These are phyloP conservation scores for Apodemus speciosus DNA, from an alignment of 2,113 vertebrate species.

Conservation along the genomic window DNA sequence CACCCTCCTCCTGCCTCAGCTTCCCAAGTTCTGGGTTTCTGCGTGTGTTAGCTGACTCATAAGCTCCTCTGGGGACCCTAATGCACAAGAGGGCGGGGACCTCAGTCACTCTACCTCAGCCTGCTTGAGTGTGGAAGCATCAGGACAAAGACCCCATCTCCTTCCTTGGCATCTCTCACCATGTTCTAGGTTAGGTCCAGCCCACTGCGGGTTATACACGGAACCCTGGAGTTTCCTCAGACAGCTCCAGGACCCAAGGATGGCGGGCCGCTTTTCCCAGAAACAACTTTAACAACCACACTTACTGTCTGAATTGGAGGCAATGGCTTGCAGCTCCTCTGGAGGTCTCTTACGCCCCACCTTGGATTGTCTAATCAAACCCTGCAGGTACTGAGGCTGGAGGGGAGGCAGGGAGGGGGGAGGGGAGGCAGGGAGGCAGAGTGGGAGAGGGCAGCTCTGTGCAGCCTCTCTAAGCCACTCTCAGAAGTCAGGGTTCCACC, in stretches of 20 bases:
- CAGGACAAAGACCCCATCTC: not conserved
- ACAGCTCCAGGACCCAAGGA: accelerated
- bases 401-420: not conserved
- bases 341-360: not conserved
- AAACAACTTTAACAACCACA: not conserved
- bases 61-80: not conserved
- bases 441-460: accelerated
- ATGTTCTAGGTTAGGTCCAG: not conserved
- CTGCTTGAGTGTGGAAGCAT: not conserved
- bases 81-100: not conserved
- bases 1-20: not conserved
- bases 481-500: not conserved
- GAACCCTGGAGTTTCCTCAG: accelerated
- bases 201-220: not conserved
- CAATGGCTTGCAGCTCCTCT: not conserved
- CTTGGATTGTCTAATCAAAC: not conserved
- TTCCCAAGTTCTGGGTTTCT: not conserved
- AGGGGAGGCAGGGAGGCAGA: not conserved
- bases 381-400: not conserved
- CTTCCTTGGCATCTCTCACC: not conserved
- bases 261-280: not conserved
- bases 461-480: not conserved
- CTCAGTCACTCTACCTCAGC: not conserved
- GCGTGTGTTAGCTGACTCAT: not conserved
- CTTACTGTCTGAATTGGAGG: not conserved